A percentile compares a stretch with the other conserved stretches of the same genome.
These are phyloP conservation scores for Guaruba guarouba DNA, from an alignment of 2,113 vertebrate genomes.

Conservation along the genomic window DNA sequence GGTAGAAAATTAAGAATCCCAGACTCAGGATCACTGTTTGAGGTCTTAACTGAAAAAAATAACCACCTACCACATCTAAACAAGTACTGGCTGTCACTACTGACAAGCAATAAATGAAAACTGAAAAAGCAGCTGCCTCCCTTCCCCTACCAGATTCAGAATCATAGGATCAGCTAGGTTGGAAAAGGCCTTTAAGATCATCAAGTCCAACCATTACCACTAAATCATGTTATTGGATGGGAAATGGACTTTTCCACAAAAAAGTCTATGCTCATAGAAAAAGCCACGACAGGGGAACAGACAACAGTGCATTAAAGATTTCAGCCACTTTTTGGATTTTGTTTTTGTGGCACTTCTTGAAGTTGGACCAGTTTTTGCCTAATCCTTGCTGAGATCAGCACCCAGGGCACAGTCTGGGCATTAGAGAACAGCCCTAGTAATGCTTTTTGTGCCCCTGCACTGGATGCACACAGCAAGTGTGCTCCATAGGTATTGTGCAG, in stretches of 20 bases:
- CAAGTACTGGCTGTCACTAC: background rate
- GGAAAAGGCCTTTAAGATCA: background rate
- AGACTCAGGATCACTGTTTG: background rate
- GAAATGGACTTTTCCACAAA: background rate
- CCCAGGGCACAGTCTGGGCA: background rate
- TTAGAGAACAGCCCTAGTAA: background rate
- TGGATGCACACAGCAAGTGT: accelerated
- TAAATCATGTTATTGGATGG: background rate
- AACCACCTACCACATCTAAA: background rate
- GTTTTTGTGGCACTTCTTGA: background rate
- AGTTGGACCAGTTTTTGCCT: background rate
- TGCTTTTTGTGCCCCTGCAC: background rate
- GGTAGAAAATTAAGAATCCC: background rate
- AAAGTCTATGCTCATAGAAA: background rate
- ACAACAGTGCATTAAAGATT: background rate
- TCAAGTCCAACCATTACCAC: background rate
- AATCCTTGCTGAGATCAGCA: background rate
- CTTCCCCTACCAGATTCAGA: background rate
- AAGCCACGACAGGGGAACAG: background rate
- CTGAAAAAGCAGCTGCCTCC: background rate
- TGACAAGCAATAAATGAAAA: background rate
- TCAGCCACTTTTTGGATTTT: background rate
- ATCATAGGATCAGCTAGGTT: background rate
- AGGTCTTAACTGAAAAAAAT: background rate
- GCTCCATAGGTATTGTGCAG: background rate